Percentiles rank a stretch among this genome's conserved stretches.
phyloP scores from a whole-genome alignment of 2,113 vertebrate species.

The Periophthalmodon schlosseri region DNA sequence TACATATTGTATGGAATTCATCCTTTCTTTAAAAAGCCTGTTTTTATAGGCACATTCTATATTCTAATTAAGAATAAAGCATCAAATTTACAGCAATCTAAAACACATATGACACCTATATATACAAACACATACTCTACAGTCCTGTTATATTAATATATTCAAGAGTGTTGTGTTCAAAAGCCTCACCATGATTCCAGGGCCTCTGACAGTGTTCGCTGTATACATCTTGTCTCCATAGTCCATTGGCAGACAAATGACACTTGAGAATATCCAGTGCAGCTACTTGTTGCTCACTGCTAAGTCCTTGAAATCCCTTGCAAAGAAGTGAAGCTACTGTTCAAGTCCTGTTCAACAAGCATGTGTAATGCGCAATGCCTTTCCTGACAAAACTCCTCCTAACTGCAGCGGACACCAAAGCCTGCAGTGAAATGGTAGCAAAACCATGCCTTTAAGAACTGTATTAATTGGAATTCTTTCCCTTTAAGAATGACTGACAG shows the following conservation, averaged over 20 bases:
- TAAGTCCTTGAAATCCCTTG: conserved; percentile 70
- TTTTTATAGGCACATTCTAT: neutral
- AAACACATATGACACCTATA: neutral
- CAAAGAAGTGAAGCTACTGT: conserved; percentile 59
- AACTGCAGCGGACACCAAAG: conserved; percentile 56
- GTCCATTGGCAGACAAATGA: conserved; percentile 54
- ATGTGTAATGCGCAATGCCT: conserved; percentile 52
- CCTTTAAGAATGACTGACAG: conserved; percentile 95
- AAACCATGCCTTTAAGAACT: conserved; percentile 85
- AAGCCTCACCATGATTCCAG: conserved; percentile 47
- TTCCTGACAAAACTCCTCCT: conserved; percentile 59
- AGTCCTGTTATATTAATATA: neutral
- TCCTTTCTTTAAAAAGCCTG: neutral
- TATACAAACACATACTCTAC: neutral
- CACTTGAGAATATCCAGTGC: conserved; percentile 53
- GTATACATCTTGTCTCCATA: conserved; percentile 33
- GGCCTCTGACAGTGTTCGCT: conserved; percentile 18
- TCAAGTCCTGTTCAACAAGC: conserved; percentile 45
- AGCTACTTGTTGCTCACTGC: conserved; percentile 59
- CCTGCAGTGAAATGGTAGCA: conserved; percentile 76
- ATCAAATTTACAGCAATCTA: neutral
- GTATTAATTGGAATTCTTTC: conserved; percentile 90
- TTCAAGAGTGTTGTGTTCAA: neutral
- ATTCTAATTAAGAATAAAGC: neutral
- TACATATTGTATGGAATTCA: conserved; percentile 1